Percentiles rank a stretch among this genome's conserved stretches.
phyloP scores from a whole-genome alignment of 2,888 invertebrate species.

The Trisateles emortualis region DNA sequence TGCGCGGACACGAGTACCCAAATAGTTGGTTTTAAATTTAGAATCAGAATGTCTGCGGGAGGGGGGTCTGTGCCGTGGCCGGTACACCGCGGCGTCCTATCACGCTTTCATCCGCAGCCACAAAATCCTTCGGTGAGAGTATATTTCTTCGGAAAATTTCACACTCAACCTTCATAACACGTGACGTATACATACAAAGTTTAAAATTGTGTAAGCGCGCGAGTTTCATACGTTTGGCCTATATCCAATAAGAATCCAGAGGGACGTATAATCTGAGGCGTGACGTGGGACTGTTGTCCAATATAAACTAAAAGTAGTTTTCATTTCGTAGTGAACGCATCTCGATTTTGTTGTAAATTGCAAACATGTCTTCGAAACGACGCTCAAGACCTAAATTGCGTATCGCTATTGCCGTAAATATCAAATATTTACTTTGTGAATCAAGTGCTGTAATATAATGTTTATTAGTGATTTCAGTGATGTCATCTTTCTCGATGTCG shows the following conservation, averaged over 20 bases:
- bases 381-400: conserved; percentile 81
- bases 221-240: conserved; percentile 80
- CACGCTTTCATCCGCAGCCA: conserved; percentile 76
- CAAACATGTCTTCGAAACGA: conserved; percentile 77
- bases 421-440: conserved; percentile 75
- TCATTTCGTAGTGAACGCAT: conserved; percentile 68
- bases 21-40: conserved; percentile 86
- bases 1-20: conserved; percentile 80
- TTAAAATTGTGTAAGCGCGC: conserved; percentile 77
- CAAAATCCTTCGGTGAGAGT: conserved; percentile 82
- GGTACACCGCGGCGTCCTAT: conserved; percentile 88
- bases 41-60: conserved; percentile 83
- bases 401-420: conserved; percentile 79
- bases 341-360: conserved; percentile 59
- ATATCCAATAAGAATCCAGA: conserved; percentile 81
- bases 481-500: conserved; percentile 51
- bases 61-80: conserved; percentile 91
- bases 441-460: conserved; percentile 63
- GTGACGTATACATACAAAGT: conserved; percentile 77
- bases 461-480: conserved; percentile 63
- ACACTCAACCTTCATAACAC: conserved; percentile 61
- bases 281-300: conserved; percentile 76
- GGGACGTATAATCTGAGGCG: conserved; percentile 71
- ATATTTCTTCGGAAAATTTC: conserved; percentile 63
- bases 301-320: conserved; percentile 72